Evolutionary conservation across 2,888 invertebrate species (phyloP), one percentile per base, ranked within the genome.

Genomic region (Apoda limacodes): DNA sequence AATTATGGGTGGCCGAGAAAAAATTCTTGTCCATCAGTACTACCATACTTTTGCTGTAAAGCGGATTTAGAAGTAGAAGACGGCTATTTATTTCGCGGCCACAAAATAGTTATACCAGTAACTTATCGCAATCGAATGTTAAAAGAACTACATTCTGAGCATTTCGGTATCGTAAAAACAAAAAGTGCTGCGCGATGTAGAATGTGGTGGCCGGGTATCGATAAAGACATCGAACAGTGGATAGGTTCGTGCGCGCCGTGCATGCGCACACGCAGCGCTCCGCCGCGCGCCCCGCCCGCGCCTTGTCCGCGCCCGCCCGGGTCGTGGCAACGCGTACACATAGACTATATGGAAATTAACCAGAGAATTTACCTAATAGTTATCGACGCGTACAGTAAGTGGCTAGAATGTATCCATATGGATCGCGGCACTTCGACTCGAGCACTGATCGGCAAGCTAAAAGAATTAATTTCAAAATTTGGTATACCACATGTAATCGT

Each of bases 321-420:
- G 5, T 31, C 39, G 4, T 41, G 43, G 45, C 35, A 39, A 19
- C 35, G 40, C 20, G n/a, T 41, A 2, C 41, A 39, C 11, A 31
- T 41, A 6, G 43, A 39, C 21, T 44, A 39, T 27, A 45, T 45
- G 35, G 17, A 32, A 1, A 15, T 42, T 10, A 33, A 30, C 13
- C 34, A 42, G 11, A 22, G 21, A 17, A 29, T 30, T 4, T 44
- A 42, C 9, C 27, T 45, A 2, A 17, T 17, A 33, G 23, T 10
- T n/a, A n/a, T n/a, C n/a, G n/a, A n/a, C n/a, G n/a, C n/a, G n/a
- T n/a, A n/a, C n/a, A n/a, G n/a, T n/a, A 45, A 45, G 22, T 45
- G 45, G 42, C 7, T 45, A 9, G 42, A 45, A n/a, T 45, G 42
- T 32, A 1, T 42, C 1, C 22, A 25, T 10, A 45, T 45, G 43